Conservation (phyloP, 2,113 vertebrate species). For the Hypanus sabinus region DNA sequence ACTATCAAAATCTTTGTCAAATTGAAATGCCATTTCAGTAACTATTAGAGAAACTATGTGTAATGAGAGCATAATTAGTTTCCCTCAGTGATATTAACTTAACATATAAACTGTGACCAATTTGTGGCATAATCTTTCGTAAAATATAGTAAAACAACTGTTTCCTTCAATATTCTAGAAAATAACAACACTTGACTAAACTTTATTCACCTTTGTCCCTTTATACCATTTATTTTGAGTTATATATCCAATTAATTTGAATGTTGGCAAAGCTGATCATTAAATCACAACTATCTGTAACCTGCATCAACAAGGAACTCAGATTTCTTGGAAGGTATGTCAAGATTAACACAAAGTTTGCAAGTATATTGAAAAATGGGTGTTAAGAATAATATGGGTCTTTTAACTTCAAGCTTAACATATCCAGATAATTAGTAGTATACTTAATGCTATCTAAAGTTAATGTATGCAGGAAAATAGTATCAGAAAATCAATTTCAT, state of each 20-base stretch:
- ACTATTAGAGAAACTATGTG: background rate
- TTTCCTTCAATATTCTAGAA: background rate
- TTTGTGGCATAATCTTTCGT: background rate
- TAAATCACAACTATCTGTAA: no score
- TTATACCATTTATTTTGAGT: background rate
- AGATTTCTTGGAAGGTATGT: no score
- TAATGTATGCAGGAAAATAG: background rate
- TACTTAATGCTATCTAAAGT: background rate
- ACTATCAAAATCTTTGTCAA: background rate
- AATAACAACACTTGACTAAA: background rate
- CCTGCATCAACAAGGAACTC: no score
- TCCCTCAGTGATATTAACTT: background rate
- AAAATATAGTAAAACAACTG: background rate
- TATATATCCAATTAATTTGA: background rate
- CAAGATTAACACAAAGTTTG: no score
- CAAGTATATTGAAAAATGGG: no score
- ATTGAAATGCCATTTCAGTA: background rate
- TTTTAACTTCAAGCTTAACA: no score
- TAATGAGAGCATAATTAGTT: no score
- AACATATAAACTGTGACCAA: background rate
- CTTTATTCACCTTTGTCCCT: background rate
- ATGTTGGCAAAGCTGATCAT: background rate
- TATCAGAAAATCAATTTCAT: background rate
- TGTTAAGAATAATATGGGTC: no score
- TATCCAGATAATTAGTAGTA: no score